Evolutionary conservation across 2,888 invertebrate genomes (phyloP).

Genomic region (Hetaerina titia): DNA sequence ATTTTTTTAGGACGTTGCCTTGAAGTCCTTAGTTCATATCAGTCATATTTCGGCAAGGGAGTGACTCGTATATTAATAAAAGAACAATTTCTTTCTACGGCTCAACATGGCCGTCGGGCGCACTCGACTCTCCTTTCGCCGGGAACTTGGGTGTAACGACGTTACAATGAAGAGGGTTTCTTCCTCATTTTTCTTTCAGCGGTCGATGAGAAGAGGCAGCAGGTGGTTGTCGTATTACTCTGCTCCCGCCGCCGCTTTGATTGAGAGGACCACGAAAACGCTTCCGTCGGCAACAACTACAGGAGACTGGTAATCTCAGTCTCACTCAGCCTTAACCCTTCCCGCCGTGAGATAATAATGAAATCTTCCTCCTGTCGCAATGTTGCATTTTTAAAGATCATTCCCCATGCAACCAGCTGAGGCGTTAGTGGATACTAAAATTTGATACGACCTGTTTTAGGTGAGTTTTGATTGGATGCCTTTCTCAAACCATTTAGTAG

Average conservation of each 20-base stretch:
- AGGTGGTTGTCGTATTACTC: slow-evolving; percentile 32
- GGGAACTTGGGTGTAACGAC: slow-evolving; percentile 25
- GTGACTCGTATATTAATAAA: neutral
- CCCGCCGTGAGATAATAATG: neutral
- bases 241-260: neutral
- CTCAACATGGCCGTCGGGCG: slow-evolving; percentile 23
- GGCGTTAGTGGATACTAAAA: too few relatives aligned
- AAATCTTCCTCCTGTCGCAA: neutral
- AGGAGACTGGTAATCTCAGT: neutral
- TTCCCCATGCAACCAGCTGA: too few relatives aligned
- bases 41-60: neutral
- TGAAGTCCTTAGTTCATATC: neutral
- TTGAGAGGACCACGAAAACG: neutral
- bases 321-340: neutral
- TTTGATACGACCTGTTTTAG: too few relatives aligned
- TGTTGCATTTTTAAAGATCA: neutral
- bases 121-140: neutral
- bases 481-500: too few relatives aligned
- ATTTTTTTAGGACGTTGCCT: neutral
- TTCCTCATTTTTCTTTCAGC: neutral
- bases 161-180: slow-evolving; percentile 9
- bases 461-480: too few relatives aligned
- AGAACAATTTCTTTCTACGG: neutral
- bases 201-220: slow-evolving; percentile 35
- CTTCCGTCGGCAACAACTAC: neutral